Evolutionary conservation across 2,113 vertebrate genomes (phyloP), one percentile per base, ranked within the genome.

Genomic region (Grallaria varia): DNA sequence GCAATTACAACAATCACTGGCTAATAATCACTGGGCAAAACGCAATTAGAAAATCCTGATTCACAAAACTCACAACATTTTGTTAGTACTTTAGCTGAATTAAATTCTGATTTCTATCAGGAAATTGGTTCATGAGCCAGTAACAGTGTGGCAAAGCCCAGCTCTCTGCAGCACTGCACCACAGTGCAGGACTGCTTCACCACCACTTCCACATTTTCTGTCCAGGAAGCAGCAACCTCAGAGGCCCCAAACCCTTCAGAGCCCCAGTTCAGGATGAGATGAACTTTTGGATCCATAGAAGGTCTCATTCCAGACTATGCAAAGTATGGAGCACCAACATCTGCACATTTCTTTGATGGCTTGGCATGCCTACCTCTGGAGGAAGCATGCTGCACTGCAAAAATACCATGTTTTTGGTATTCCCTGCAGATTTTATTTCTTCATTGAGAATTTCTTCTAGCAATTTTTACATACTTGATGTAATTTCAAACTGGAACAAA

Each of bases 111-210:
- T 71, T 90, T 83, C 42, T 40, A 3, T 18, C 2, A 8, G 27
- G 27, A 87, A 74, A 9, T 50, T 53, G n/a, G 28, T 8, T 27
- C 0, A 0, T 24, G 44, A 91, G 30, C 20, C 1, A 1, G 31
- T 5, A 75, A 19, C 0, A 0, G 19, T 0, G 0, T 3, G 2
- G 21, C 8, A 76, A 67, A 75, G 47, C 24, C 40, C 60, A 72
- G 14, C 40, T 71, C 31, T 55, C 28, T 53, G 52, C 44, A 62
- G 18, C 6, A 1, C 12, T 8, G n/a, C 63, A 55, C 10, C 20
- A 17, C 49, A 39, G 12, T 4, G 28, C 24, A 79, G 71, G 28
- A 64, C 24, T 56, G 53, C 35, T n/a, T n/a, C 30, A 52, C 28
- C 31, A 66, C 10, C n/a, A 60, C 33, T 52, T 19, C 30, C 49